phyloP scores from a whole-genome alignment of 2,113 vertebrate species.

The Lepisosteus oculatus region DNA sequence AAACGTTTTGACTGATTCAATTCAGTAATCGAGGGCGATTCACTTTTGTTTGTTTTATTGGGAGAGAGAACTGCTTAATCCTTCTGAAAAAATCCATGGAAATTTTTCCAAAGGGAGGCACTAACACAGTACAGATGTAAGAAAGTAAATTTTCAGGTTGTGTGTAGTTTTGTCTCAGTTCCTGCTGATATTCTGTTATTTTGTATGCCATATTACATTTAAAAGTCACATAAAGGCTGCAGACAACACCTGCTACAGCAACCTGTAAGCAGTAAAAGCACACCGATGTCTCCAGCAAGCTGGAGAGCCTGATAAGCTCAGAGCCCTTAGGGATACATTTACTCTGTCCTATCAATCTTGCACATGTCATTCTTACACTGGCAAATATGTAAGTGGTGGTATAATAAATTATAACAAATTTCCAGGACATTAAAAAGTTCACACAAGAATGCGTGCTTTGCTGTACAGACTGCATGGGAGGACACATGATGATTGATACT shows the following conservation, averaged over 20 bases:
- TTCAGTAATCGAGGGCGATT: too few species aligned
- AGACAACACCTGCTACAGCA: background rate
- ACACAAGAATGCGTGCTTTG: conserved; percentile 44
- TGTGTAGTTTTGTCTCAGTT: too few species aligned
- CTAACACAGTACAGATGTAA: too few species aligned
- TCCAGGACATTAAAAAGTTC: conserved; percentile 32
- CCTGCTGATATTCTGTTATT: too few species aligned
- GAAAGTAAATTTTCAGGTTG: too few species aligned
- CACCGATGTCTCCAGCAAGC: conserved; percentile 10
- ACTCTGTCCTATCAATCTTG: conserved; percentile 1
- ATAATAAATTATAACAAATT: conserved; percentile 22
- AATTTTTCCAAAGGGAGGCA: too few species aligned
- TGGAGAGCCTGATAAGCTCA: conserved; percentile 15
- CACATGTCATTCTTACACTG: background rate
- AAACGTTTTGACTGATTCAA: too few species aligned
- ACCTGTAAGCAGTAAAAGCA: background rate
- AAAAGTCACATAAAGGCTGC: too few species aligned
- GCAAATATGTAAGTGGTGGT: conserved; percentile 19
- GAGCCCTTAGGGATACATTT: background rate
- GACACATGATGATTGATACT: conserved; percentile 14
- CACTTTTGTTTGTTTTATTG: too few species aligned
- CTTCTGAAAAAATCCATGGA: too few species aligned
- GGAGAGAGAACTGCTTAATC: too few species aligned
- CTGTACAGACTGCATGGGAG: conserved; percentile 20
- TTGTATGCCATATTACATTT: too few species aligned